Base-by-base conservation (phyloP, 2,113 vertebrate species). In the Semnornis frantzii region DNA sequence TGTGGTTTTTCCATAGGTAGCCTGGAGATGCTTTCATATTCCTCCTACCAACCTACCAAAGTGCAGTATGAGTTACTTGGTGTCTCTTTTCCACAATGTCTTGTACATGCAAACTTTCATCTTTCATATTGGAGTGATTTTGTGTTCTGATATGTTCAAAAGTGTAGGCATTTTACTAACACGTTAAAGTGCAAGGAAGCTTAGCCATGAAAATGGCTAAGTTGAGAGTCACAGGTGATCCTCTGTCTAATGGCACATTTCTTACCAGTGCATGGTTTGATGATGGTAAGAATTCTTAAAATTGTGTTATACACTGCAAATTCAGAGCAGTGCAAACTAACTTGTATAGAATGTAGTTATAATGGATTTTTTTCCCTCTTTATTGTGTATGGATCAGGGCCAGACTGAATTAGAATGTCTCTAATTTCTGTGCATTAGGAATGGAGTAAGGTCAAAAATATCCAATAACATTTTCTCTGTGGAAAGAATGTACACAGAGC, bases 71-170 rank as follows among this genome's bases (percentile, higher is more conserved):
- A 63, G 75, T 83, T 94, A 74, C 37, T 83, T 74, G 80, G 83
- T 68, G 20, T 86, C 63, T 92, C 75, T 72, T 95, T 81, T 74
- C 31, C 57, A 46, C 71, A 42, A 85, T 76, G 23, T 81, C 97
- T 94, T 94, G 83, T 68, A 73, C 27, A 23, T 89, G 78, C 64
- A 87, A 90, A 65, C 92, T 96, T 97, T 94, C 34, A 84, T 95
- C 89, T 92, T 95, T 39, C 73, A 33, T 50, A 2, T 90, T 7
- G 8, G 21, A 70, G 31, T 73, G 75, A 48, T 79, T 94, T 85
- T 89, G 27, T 93, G 50, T 94, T 93, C 70, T 83, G 27, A 30
- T 24, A 28, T n/a, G 64, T 76, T 94, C 86, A 92, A 70, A 95
- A 68, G 71, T 5, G 16, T 21, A 79, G 82, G 27, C 25, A 27